Evolutionary conservation across 1,140 invertebrate genomes (phyloP).

Genomic region (Drosophila gunungcola): DNA sequence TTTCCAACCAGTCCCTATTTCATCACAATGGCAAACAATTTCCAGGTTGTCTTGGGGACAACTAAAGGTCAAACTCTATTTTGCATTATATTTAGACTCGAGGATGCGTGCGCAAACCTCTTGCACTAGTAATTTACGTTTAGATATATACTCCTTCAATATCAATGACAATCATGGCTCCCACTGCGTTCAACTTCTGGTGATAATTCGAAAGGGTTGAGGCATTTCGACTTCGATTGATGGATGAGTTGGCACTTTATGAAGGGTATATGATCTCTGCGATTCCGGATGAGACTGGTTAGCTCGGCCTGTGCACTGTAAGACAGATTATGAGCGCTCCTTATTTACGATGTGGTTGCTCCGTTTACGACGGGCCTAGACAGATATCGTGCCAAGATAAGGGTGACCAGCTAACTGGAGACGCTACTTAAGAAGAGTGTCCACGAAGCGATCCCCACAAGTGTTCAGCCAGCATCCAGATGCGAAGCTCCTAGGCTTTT

Average conservation of each 20-base stretch:
- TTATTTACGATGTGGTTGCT: constrained; percentile 44
- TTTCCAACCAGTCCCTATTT: too few relatives aligned
- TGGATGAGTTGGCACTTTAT: neutral
- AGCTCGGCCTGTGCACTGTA: constrained; percentile 1
- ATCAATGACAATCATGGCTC: neutral
- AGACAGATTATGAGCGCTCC: constrained; percentile 23
- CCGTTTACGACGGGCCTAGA: constrained; percentile 36
- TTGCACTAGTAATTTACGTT: too few relatives aligned
- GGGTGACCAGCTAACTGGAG: constrained; percentile 1
- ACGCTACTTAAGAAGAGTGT: constrained; percentile 32
- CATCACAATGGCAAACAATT: too few relatives aligned
- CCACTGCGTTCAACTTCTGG: too few relatives aligned
- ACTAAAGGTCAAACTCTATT: constrained; percentile 22
- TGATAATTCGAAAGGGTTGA: neutral
- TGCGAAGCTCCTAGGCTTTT: constrained; percentile 1
- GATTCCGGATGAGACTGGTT: constrained; percentile 10
- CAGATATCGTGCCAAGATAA: constrained; percentile 51
- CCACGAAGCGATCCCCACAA: constrained; percentile 16
- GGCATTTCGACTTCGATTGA: neutral
- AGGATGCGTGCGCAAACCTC: too few relatives aligned
- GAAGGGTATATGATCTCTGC: neutral
- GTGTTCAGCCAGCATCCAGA: constrained; percentile 46
- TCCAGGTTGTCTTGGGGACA: constrained; percentile 1
- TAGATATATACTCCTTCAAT: too few relatives aligned
- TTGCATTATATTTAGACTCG: constrained; percentile 9